Percentiles rank a stretch among this genome's conserved stretches.
Evolutionary conservation across 2,888 invertebrate genomes (phyloP).

Genomic region (Volucella bombylans): DNA sequence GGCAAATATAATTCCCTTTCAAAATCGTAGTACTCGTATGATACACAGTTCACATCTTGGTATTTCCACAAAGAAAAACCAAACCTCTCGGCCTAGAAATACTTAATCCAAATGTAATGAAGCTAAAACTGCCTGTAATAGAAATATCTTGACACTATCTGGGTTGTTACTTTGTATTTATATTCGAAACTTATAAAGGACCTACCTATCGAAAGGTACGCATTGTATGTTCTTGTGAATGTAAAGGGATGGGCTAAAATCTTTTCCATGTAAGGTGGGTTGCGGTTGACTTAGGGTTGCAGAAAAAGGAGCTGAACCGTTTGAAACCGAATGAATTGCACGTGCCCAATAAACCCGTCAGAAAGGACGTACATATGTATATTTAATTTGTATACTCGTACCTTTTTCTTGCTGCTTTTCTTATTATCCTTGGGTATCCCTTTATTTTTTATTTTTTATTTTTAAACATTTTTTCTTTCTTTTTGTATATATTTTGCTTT

Average conservation of each 20-base stretch:
- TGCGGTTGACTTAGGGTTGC: not conserved
- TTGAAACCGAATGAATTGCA: conserved; percentile 21
- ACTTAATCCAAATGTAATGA: not conserved
- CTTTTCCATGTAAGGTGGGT: not conserved
- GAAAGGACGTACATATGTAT: not conserved
- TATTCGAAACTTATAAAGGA: not conserved
- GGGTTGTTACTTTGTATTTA: not conserved
- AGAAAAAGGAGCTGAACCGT: no score
- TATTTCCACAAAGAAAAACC: no score
- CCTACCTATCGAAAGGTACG: not conserved
- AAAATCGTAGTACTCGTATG: no score
- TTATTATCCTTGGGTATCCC: conserved; percentile 2
- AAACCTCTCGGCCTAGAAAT: not conserved
- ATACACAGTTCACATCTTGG: no score
- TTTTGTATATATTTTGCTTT: not conserved
- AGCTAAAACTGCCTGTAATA: conserved; percentile 13
- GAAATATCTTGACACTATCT: conserved; percentile 26
- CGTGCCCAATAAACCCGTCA: conserved; percentile 34
- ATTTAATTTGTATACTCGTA: conserved; percentile 35
- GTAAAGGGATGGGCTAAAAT: not conserved
- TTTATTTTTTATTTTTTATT: not conserved
- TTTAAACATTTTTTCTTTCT: not conserved
- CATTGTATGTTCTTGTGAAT: not conserved
- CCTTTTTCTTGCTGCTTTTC: conserved; percentile 9
- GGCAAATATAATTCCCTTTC: no score